Conservation (phyloP, 1,140 invertebrate species). For the Drosophila arawakana region DNA sequence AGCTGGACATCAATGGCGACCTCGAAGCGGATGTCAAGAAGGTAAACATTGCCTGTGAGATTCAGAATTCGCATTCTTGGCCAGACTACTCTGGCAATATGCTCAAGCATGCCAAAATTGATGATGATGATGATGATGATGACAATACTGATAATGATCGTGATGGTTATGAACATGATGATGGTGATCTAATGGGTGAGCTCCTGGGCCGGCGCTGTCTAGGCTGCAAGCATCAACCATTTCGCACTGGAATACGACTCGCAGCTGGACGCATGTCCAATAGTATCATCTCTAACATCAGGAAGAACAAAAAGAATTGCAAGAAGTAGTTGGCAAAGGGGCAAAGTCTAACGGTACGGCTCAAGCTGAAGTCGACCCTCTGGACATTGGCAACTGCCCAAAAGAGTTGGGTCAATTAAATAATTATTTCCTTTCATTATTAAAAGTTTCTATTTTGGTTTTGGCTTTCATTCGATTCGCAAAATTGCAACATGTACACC, state of each 20-base stretch:
- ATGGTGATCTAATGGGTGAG: background rate
- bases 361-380: no score
- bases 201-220: slow-evolving; percentile 5
- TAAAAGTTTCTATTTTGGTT: background rate
- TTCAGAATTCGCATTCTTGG: background rate
- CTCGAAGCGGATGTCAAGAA: background rate
- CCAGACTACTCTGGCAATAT: background rate
- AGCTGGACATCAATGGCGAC: background rate
- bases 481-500: slow-evolving; percentile 5
- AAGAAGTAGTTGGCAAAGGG: slow-evolving; percentile 16
- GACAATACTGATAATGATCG: background rate
- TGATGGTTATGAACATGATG: background rate
- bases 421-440: slow-evolving; percentile 25
- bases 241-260: slow-evolving; percentile 15
- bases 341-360: background rate
- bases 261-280: slow-evolving; percentile 30
- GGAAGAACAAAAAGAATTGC: slow-evolving; percentile 30
- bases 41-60: background rate
- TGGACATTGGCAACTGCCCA: background rate
- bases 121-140: background rate
- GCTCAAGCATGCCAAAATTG: background rate
- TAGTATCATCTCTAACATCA: slow-evolving; percentile 37
- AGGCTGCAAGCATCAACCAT: slow-evolving; percentile 18
- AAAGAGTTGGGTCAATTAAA: slow-evolving; percentile 14
- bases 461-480: background rate